Evolutionary conservation across 2,113 vertebrate species (phyloP).

Genomic region (Oceanodroma tethys): DNA sequence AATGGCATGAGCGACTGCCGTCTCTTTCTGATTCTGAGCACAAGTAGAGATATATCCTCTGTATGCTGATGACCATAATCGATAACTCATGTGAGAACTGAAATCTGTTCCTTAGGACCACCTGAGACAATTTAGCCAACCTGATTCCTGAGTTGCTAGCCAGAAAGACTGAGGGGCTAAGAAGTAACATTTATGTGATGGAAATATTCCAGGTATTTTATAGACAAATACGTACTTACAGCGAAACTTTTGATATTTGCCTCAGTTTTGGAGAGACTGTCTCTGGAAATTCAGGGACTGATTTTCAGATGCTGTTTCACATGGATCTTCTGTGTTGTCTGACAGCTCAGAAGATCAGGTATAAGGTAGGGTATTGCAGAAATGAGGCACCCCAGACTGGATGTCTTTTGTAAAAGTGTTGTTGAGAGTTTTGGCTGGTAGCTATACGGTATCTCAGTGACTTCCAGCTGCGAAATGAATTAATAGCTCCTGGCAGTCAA

Average conservation of each 20-base stretch:
- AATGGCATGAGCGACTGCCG: neutral
- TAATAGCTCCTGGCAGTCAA: neutral
- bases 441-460: neutral
- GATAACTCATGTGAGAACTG: neutral
- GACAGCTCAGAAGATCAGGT: neutral
- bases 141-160: neutral
- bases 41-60: neutral
- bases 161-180: neutral
- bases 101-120: neutral
- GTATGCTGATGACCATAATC: neutral
- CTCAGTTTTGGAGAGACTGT: neutral
- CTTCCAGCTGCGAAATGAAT: neutral
- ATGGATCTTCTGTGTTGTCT: neutral
- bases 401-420: neutral
- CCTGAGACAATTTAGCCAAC: neutral
- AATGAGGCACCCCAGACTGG: neutral
- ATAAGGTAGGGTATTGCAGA: neutral
- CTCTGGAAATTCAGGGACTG: neutral
- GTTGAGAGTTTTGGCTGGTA: neutral
- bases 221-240: neutral
- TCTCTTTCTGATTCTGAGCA: neutral
- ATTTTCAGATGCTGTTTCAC: neutral
- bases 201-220: neutral
- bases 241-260: neutral
- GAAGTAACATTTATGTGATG: neutral